Evolutionary conservation across 2,113 vertebrate genomes (phyloP), one percentile per base, ranked within the genome.

Genomic region (Hiodon alosoides): DNA sequence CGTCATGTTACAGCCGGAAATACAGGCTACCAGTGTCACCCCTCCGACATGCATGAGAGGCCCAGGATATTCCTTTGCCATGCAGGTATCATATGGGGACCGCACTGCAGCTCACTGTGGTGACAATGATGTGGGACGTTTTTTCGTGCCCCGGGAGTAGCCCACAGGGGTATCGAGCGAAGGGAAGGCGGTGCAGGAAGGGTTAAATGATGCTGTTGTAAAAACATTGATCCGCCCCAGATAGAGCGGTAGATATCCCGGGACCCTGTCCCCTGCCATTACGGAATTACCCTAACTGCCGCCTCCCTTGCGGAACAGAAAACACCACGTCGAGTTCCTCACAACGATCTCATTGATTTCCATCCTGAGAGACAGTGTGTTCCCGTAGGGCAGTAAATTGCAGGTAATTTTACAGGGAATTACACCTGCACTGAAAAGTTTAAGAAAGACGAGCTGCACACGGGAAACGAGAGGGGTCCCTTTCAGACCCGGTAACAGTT

Each of bases 391-490:
- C 93, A 94, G 92, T 92, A 92, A 95, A 94, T 94, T 91, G 93
- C 65, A 90, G 90, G 93, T 91, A 90, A 90, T 95, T 96, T 96
- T 95, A 94, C 91, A 93, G 89, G 78, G 93, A 96, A 96, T 96
- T 95, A 95, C 93, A 96, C 93, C 90, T 93, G 94, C 92, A 92
- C 91, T 89, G 90, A 93, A 95, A 95, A 96, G 93, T 95, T 95
- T 93, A 95, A 91, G 91, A 89, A 94, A 52, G 59, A 60, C n/a
- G 61, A 17, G 3, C 54, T 7, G 54, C 54, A 7, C 31, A 31
- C 31, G 0, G 31, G 31, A 31, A 31, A 31, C 31, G 31, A 31
- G 2, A 31, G 31, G 31, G 31, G 2, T 31, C 31, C 0, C 31
- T 31, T 31, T 31, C 31, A 31, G 31, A 31, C 31, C 2, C 31